Evolutionary conservation across 2,888 invertebrate species (phyloP).

Genomic region (Monochamus alternatus): DNA sequence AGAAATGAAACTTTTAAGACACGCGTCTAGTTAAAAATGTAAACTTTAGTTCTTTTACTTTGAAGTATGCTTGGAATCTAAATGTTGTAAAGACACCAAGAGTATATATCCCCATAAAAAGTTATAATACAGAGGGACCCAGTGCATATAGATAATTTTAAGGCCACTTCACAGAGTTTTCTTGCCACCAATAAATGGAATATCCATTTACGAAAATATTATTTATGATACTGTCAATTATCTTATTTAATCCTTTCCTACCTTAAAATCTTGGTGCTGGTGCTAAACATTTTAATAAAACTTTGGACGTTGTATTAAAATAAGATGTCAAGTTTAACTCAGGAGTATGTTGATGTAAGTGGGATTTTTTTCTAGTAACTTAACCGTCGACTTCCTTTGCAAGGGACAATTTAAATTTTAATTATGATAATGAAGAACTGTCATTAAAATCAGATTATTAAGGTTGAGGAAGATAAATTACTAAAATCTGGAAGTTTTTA

Average conservation of each 20-base stretch:
- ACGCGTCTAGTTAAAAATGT: too few relatives aligned
- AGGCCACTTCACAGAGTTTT: constrained; percentile 5
- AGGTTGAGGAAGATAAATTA: constrained; percentile 18
- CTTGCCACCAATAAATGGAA: neutral
- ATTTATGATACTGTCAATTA: constrained; percentile 2
- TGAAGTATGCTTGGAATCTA: neutral
- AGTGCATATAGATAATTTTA: neutral
- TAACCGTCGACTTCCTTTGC: neutral
- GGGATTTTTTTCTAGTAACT: neutral
- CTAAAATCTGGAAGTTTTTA: constrained; percentile 6
- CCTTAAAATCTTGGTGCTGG: too few relatives aligned
- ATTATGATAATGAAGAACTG: constrained; percentile 13
- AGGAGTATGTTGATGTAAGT: neutral
- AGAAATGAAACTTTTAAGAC: too few relatives aligned
- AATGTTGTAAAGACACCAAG: neutral
- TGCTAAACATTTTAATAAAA: too few relatives aligned
- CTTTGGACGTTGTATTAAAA: too few relatives aligned
- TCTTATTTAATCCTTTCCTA: neutral
- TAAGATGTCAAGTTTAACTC: neutral
- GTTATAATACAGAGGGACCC: neutral
- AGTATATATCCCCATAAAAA: neutral
- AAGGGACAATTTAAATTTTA: constrained; percentile 3
- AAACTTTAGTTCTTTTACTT: neutral
- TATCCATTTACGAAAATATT: constrained; percentile 24
- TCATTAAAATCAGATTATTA: constrained; percentile 11